phyloP scores from a whole-genome alignment of 2,113 vertebrate species.

The Anhinga anhinga region DNA sequence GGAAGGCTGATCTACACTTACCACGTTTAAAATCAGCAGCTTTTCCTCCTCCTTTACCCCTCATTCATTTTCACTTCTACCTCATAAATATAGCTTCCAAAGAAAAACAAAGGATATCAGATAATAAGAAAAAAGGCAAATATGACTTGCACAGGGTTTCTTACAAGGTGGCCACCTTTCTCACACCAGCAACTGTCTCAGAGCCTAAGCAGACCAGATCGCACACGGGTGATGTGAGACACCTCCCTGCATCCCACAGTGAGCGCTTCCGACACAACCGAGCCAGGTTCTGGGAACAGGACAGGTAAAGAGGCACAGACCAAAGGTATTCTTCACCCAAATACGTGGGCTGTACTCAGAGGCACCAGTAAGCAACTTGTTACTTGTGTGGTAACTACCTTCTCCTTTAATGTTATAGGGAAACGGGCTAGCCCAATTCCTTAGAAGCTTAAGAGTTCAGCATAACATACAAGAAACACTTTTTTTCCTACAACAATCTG shows the following conservation, averaged over 20 bases:
- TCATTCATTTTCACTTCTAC: not conserved
- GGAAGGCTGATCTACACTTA: not conserved
- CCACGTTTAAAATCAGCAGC: not conserved
- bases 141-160: not conserved
- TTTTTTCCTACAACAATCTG: conserved; percentile 72
- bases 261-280: accelerated
- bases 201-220: not conserved
- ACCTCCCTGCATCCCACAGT: not conserved
- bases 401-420: not conserved
- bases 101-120: not conserved
- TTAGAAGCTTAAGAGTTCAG: conserved; percentile 46
- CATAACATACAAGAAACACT: conserved; percentile 59
- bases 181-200: not conserved
- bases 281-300: accelerated
- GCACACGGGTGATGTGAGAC: not conserved
- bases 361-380: not conserved
- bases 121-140: not conserved
- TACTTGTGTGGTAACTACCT: not conserved
- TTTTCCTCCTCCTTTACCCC: not conserved
- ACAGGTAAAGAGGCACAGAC: not conserved
- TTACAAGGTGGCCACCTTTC: not conserved
- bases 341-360: not conserved
- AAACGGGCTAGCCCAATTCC: not conserved
- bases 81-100: not conserved
- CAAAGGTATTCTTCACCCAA: not conserved